Evolutionary conservation across 2,888 invertebrate species (phyloP).

Genomic region (Spodoptera littoralis): DNA sequence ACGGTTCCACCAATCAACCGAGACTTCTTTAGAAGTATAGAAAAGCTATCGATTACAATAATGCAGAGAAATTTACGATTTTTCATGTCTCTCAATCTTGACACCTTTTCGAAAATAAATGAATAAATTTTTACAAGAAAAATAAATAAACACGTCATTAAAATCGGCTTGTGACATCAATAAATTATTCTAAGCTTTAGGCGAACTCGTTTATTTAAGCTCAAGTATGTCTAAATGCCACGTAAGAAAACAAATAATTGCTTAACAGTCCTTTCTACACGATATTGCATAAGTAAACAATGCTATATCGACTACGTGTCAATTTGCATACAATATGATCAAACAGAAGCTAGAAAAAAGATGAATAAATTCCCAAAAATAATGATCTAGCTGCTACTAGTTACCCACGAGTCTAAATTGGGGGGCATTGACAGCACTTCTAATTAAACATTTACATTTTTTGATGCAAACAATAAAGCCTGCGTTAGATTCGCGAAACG

Average conservation of each 20-base stretch:
- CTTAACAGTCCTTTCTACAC: neutral
- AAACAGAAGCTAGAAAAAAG: slow-evolving; percentile 11
- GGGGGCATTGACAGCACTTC: slow-evolving; percentile 48
- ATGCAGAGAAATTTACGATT: no score
- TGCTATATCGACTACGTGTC: neutral
- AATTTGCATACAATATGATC: slow-evolving; percentile 34
- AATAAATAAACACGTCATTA: neutral
- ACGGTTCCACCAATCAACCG: slow-evolving; percentile 8
- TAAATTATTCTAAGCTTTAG: slow-evolving; percentile 13
- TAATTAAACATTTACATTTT: slow-evolving; percentile 35
- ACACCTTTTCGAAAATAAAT: no score
- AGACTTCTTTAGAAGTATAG: no score
- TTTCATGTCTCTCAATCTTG: no score
- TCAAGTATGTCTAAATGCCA: neutral
- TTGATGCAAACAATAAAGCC: slow-evolving; percentile 49
- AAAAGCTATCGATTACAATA: no score
- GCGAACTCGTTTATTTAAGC: slow-evolving; percentile 26
- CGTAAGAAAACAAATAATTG: slow-evolving; percentile 10
- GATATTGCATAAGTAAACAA: slow-evolving; percentile 27
- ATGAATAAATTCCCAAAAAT: slow-evolving; percentile 24
- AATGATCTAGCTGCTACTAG: slow-evolving; percentile 16
- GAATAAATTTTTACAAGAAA: neutral
- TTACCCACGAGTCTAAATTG: slow-evolving; percentile 30
- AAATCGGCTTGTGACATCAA: slow-evolving; percentile 8
- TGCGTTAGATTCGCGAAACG: slow-evolving; percentile 60